Evolutionary conservation across 2,113 vertebrate genomes (phyloP).

Genomic region (Clarias magur): DNA sequence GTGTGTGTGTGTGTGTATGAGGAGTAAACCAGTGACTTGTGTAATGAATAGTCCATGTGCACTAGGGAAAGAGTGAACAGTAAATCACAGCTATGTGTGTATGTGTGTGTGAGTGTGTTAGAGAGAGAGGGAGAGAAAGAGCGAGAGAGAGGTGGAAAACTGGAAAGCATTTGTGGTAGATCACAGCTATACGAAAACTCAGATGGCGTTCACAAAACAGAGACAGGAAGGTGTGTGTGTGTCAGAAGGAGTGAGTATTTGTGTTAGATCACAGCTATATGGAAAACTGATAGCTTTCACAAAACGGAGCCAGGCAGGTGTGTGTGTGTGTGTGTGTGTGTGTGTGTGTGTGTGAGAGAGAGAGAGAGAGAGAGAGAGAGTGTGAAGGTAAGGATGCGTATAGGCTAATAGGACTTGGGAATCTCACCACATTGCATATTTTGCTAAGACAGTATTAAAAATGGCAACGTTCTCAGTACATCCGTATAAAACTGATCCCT

Average conservation of each 20-base stretch:
- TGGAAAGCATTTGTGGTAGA: conserved; percentile 45
- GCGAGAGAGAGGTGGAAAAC: background rate
- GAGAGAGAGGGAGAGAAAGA: background rate
- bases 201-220: conserved; percentile 23
- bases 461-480: background rate
- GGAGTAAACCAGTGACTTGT: conserved; percentile 63
- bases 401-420: background rate
- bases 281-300: conserved; percentile 24
- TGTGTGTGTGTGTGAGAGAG: background rate
- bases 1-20: conserved; percentile 46
- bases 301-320: conserved; percentile 9
- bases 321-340: conserved; percentile 23
- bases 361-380: conserved; percentile 2
- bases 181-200: conserved; percentile 43
- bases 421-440: background rate
- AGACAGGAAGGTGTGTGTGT: conserved; percentile 1
- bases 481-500: background rate
- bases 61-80: conserved; percentile 49
- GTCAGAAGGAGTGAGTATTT: background rate
- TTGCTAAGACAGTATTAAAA: background rate
- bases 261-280: conserved; percentile 53
- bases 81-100: conserved; percentile 41
- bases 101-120: conserved; percentile 13
- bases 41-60: conserved; percentile 61
- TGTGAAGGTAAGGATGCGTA: no score